phyloP scores from a whole-genome alignment of 2,797 vertebrate species.

The Diplodus sargus region DNA sequence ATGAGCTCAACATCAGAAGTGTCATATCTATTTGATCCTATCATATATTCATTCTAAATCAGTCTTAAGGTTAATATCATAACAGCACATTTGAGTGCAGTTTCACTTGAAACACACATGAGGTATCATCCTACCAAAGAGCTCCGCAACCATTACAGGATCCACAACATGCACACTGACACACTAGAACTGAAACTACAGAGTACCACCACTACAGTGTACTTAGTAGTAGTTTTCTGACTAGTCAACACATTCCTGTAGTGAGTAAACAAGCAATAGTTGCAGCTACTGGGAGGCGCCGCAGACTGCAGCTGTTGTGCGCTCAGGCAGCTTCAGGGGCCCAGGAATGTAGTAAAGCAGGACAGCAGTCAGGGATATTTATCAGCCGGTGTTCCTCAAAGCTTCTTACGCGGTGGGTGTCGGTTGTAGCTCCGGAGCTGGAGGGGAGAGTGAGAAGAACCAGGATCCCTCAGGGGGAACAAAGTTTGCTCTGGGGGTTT shows the following conservation, averaged over 20 bases:
- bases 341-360: slow-evolving; percentile 65
- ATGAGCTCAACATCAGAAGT: not conserved
- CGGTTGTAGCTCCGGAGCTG: not conserved
- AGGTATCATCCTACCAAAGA: not conserved
- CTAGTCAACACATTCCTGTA: slow-evolving; percentile 55
- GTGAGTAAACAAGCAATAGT: slow-evolving; percentile 56
- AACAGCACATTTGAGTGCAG: not conserved
- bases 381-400: slow-evolving; percentile 1
- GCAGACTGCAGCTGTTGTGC: slow-evolving; percentile 69
- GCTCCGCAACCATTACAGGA: not conserved
- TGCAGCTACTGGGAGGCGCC: slow-evolving; percentile 37
- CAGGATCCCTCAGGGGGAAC: not conserved
- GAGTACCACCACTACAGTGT: not conserved
- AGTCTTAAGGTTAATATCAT: not conserved
- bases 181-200: not conserved
- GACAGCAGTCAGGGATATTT: slow-evolving; percentile 27
- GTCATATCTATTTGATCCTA: not conserved
- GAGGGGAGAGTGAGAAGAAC: not conserved
- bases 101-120: not conserved
- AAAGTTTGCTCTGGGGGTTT: not conserved
- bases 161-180: not conserved
- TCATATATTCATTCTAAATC: not conserved
- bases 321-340: slow-evolving; percentile 30
- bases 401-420: not conserved
- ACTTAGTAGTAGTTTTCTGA: slow-evolving; percentile 25